Evolutionary conservation across 2,113 vertebrate genomes (phyloP), one percentile per base, ranked within the genome.

Genomic region (Tautogolabrus adspersus): DNA sequence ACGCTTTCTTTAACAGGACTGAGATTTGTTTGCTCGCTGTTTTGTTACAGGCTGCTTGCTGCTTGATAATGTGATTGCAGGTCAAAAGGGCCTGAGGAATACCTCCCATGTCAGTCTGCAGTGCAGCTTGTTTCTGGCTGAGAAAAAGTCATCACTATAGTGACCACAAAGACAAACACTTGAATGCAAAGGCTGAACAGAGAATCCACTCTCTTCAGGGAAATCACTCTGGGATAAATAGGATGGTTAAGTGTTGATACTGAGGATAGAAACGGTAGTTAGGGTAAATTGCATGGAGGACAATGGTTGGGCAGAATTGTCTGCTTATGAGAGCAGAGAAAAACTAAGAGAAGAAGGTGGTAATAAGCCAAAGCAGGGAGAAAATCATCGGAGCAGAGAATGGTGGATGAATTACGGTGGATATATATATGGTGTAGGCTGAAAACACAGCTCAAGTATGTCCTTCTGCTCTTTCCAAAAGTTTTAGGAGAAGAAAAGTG

Each of bases 21-120:
- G n/a, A 34, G 2, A 10, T 21, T 23, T 74, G 54, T 61, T 60
- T 59, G 54, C 47, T 34, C 12, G 23, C 22, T 47, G 19, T 37
- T 19, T 56, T 34, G 30, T 34, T 6, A 34, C 30, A 5, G 30
- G 30, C 30, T 6, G 30, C 30, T 6, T 34, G 30, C 30, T 34
- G 30, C 30, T 34, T 3, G 19, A 51, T 69, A 66, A 83, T 73
- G 16, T 46, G 5, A 42, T 3, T 42, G 21, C 64, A 68, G 66
- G 58, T 38, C 1, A 66, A 3, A 34, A 3, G 51, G 8, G 8
- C 13, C 34, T 26, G 13, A 47, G 67, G 38, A 70, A 64, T 77
- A 22, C 19, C n/a, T 46, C 10, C 13, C 18, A 66, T 57, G 15
- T 60, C 51, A 37, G 51, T 57, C 52, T 34, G 21, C 26, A 26